phyloP scores from a whole-genome alignment of 2,888 invertebrate species.

The Osmoderma eremita region DNA sequence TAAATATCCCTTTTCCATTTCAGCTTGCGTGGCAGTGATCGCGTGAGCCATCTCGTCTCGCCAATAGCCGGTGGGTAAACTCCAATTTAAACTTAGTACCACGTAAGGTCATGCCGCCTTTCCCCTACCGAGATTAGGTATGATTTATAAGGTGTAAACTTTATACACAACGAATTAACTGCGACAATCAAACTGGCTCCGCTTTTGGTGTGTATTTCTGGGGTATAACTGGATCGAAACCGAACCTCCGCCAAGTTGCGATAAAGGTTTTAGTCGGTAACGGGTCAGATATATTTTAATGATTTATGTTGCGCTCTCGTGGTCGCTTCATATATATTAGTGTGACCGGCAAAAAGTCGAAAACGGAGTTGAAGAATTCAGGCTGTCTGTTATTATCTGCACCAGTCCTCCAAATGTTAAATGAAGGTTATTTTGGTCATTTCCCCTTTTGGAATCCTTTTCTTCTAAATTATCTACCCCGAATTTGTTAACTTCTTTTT shows the following conservation, averaged over 20 bases:
- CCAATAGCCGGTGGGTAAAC: conserved; percentile 3
- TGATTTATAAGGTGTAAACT: conserved; percentile 39
- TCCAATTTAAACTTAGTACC: conserved; percentile 32
- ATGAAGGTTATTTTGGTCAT: too few species aligned
- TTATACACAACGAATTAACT: conserved; percentile 33
- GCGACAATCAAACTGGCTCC: conserved; percentile 14
- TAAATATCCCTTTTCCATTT: too few species aligned
- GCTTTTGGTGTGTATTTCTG: too few species aligned
- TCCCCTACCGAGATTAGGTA: conserved; percentile 24
- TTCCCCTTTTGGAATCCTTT: too few species aligned
- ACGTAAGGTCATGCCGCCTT: conserved; percentile 17
- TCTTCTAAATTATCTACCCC: too few species aligned
- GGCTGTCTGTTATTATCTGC: too few species aligned
- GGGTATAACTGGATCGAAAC: background rate
- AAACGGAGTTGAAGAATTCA: too few species aligned
- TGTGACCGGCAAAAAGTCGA: too few species aligned
- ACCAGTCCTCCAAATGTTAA: too few species aligned
- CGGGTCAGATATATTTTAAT: conserved; percentile 16
- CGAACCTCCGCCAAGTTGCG: conserved; percentile 3
- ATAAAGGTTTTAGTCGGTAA: conserved; percentile 11
- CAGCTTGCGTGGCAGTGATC: conserved; percentile 10
- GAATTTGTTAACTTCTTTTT: too few species aligned
- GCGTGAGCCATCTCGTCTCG: background rate
- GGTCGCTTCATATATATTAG: too few species aligned
- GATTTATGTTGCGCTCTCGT: background rate